Conservation (phyloP, 2,888 invertebrate genomes). For the Tromatobia lineatoria region DNA sequence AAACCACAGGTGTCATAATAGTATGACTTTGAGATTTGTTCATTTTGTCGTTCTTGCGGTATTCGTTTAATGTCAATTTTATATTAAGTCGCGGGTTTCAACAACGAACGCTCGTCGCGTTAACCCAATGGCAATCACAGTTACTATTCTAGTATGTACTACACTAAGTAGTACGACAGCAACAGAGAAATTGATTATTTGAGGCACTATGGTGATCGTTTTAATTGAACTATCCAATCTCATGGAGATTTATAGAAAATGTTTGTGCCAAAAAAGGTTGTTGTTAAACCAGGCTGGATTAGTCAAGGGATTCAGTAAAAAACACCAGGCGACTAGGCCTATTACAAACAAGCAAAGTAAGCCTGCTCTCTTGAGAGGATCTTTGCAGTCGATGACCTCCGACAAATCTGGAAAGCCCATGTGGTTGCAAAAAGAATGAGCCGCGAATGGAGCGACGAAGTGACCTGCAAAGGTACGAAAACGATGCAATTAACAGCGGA, state of each 20-base stretch:
- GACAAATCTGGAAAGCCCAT: conserved; percentile 97
- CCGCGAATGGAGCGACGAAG: conserved; percentile 94
- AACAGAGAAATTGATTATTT: conserved; percentile 43
- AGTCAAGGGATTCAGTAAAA: conserved; percentile 92
- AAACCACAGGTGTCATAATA: background rate
- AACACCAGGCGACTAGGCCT: conserved; percentile 93
- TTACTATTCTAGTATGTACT: background rate
- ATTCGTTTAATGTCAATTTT: background rate
- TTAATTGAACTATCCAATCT: conserved; percentile 53
- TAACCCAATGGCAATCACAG: conserved; percentile 10
- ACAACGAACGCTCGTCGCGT: background rate
- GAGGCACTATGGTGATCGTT: conserved; percentile 68
- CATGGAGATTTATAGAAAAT: conserved; percentile 65
- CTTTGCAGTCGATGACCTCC: conserved; percentile 89
- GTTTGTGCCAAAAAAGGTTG: conserved; percentile 87
- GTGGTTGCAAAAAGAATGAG: conserved; percentile 98
- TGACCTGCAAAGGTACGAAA: conserved; percentile 88
- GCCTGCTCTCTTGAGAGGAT: conserved; percentile 87
- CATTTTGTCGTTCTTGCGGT: background rate
- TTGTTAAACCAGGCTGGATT: conserved; percentile 89
- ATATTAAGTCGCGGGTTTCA: conserved; percentile 4
- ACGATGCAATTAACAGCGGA: conserved; percentile 25
- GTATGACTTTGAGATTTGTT: background rate
- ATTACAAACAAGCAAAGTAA: conserved; percentile 90
- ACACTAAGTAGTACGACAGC: conserved; percentile 33